Base-by-base conservation (phyloP, 2,113 vertebrate species). In the Campylomormyrus tamandua region DNA sequence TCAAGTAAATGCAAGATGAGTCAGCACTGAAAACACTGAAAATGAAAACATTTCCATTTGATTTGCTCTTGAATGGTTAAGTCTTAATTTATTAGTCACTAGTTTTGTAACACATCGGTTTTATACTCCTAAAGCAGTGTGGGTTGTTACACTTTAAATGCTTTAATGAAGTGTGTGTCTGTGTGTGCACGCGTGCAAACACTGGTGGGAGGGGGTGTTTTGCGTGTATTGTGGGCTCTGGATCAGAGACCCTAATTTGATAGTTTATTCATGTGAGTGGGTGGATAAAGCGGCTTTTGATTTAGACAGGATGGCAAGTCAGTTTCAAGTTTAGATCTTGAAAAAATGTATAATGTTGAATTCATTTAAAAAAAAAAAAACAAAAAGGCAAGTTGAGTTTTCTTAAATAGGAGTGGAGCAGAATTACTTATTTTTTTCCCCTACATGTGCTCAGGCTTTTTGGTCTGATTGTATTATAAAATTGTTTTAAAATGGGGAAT, bases 1-100 rank as follows among this genome's bases (percentile, higher is more conserved):
- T 77, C 31, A 77, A 46, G 66, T 74, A 87, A 74, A 31, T 88
- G 42, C 42, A 88, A 88, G 62, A 88, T 88, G 88, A 88, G 62
- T 88, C 88, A 88, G 13, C n/a, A 11, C 27, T 4, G 45, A 66
- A 45, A 88, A 49, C 42, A 58, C 15, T 48, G 86, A 53, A 66
- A 66, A 62, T 84, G 39, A 21, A 45, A 84, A 48, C 83, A 85
- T 85, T 85, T 85, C 24, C 87, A 66, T 66, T 87, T 87, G 9
- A 15, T 87, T 56, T 48, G 52, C 42, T 88, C 21, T 66, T 42
- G 24, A 88, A 88, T 42, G 35, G 74, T 39, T 42, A 70, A 31
- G 13, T 39, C 35, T 80, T 80, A 80, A 80, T 80, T 80, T 80
- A 77, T 77, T 80, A 39, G 35, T 80, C 74, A 80, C 35, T 19